phyloP scores from a whole-genome alignment of 1,140 invertebrate species.

The Drosophila sulfurigaster region DNA sequence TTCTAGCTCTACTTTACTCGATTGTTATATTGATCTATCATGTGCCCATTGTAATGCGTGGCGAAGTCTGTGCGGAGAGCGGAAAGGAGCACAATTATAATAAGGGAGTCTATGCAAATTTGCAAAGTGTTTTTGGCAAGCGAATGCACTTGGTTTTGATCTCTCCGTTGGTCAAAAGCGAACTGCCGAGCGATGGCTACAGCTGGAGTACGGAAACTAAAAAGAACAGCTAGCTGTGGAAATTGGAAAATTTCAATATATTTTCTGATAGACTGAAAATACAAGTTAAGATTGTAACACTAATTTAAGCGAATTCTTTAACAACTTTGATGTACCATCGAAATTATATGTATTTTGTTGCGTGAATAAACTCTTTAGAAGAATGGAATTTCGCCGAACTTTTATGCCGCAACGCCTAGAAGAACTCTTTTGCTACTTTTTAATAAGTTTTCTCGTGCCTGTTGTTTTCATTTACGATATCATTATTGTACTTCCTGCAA shows the following conservation, averaged over 20 bases:
- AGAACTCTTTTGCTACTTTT: constrained; percentile 55
- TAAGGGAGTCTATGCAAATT: constrained; percentile 89
- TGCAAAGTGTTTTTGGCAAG: constrained; percentile 89
- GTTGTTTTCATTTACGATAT: constrained; percentile 85
- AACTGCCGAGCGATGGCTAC: constrained; percentile 91
- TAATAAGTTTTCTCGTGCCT: constrained; percentile 55
- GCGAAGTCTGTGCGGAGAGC: constrained; percentile 70
- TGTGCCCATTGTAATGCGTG: constrained; percentile 85
- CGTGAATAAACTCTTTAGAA: background rate
- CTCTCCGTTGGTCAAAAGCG: constrained; percentile 91
- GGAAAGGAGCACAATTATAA: constrained; percentile 86
- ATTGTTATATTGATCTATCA: constrained; percentile 90
- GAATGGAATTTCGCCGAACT: constrained; percentile 61
- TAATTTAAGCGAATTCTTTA: no score
- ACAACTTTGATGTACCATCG: no score
- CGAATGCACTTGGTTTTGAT: constrained; percentile 91
- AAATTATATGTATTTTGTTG: background rate
- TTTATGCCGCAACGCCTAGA: constrained; percentile 42
- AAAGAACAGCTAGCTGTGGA: constrained; percentile 19
- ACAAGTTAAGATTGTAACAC: background rate
- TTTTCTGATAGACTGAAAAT: background rate
- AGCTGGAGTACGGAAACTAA: constrained; percentile 86
- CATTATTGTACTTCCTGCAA: constrained; percentile 88
- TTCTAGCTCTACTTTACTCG: constrained; percentile 89
- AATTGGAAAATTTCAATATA: background rate